Evolutionary conservation across 1,140 invertebrate species (phyloP).

Genomic region (Drosophila dunni): DNA sequence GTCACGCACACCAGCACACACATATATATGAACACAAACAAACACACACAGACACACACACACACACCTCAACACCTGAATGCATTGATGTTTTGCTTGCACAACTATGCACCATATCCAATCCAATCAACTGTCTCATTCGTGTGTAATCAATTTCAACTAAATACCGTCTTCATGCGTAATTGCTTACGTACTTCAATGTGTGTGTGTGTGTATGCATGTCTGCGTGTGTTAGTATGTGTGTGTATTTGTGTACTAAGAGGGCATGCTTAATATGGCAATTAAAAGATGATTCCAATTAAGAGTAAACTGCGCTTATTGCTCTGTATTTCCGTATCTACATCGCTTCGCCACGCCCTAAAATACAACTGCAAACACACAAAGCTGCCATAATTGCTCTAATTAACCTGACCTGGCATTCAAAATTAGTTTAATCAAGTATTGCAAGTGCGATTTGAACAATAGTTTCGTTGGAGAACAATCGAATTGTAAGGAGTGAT

Average conservation of each 20-base stretch:
- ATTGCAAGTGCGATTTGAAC: slow-evolving; percentile 30
- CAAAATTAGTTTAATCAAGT: slow-evolving; percentile 50
- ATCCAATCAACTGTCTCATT: slow-evolving; percentile 53
- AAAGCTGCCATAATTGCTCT: slow-evolving; percentile 56
- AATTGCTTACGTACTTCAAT: slow-evolving; percentile 55
- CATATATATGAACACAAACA: slow-evolving; percentile 24
- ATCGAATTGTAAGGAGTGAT: background rate
- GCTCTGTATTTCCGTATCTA: slow-evolving; percentile 47
- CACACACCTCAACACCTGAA: slow-evolving; percentile 65
- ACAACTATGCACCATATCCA: slow-evolving; percentile 30
- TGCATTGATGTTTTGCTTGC: slow-evolving; percentile 44
- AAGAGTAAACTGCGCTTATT: slow-evolving; percentile 58
- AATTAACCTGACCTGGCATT: slow-evolving; percentile 52
- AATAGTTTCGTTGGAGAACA: background rate
- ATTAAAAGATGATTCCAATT: slow-evolving; percentile 79
- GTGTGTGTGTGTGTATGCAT: background rate
- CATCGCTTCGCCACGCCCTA: slow-evolving; percentile 12
- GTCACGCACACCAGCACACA: slow-evolving; percentile 22
- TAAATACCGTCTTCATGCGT: slow-evolving; percentile 72
- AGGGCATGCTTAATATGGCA: slow-evolving; percentile 71
- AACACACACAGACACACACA: slow-evolving; percentile 23
- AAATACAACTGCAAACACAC: slow-evolving; percentile 45
- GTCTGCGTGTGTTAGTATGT: slow-evolving; percentile 16
- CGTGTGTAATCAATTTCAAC: slow-evolving; percentile 73
- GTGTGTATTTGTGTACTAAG: slow-evolving; percentile 42